These are phyloP conservation scores for Alloplasta piceator DNA, from an alignment of 2,888 invertebrate species.

Conservation along the genomic window DNA sequence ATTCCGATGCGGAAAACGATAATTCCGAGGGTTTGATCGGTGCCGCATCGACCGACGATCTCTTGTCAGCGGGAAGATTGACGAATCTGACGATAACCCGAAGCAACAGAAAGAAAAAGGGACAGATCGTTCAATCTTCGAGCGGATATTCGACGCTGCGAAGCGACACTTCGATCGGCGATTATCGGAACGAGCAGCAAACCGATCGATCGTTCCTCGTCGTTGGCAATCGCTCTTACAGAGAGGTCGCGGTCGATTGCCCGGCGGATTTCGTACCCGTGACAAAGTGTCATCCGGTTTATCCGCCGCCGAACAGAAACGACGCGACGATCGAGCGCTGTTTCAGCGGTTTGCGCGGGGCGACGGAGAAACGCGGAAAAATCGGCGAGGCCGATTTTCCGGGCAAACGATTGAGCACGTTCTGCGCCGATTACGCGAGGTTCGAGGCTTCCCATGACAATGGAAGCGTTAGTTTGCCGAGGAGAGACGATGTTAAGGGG, in stretches of 20 bases:
- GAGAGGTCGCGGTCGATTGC: constrained; percentile 82
- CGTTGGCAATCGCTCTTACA: constrained; percentile 75
- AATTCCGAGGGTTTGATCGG: constrained; percentile 74
- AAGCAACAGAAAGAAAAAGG: constrained; percentile 76
- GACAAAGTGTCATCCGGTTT: constrained; percentile 80
- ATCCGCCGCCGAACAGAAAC: constrained; percentile 80
- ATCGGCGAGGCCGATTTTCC: neutral
- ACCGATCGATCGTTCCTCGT: constrained; percentile 75
- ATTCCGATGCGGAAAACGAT: constrained; percentile 69
- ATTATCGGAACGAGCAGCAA: constrained; percentile 67
- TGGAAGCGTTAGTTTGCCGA: no score
- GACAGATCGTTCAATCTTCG: constrained; percentile 76
- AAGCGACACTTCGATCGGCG: constrained; percentile 77
- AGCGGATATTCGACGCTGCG: constrained; percentile 81
- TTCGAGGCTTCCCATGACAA: no score
- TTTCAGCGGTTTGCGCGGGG: neutral
- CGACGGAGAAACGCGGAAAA: no score
- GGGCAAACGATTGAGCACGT: neutral
- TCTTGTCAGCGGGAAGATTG: constrained; percentile 69
- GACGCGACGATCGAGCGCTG: constrained; percentile 48
- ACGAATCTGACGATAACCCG: constrained; percentile 63
- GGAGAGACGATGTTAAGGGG: neutral
- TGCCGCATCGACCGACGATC: constrained; percentile 78
- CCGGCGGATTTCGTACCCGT: constrained; percentile 81
- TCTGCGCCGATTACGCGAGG: no score